Base-by-base conservation (phyloP, 2,888 invertebrate species). In the Nomada hirtipes region DNA sequence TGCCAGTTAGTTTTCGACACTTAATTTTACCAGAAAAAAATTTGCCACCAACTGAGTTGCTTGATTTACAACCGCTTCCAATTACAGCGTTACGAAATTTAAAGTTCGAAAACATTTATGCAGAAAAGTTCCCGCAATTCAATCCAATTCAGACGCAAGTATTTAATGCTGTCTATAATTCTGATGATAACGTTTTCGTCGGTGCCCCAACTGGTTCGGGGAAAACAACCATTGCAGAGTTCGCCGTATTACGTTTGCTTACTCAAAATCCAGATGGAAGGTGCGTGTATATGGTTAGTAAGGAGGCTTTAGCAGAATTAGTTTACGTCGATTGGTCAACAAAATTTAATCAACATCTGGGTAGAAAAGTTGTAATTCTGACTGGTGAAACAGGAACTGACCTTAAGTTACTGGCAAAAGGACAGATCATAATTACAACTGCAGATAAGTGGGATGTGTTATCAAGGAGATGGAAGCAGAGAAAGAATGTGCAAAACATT, bases 371-470 rank as follows among this genome's bases (percentile, higher is more conserved):
- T 73, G 99, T 99, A 0, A 95, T 98, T 68, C 93, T 99, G 74
- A 99, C 99, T 0, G 99, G 99, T 0, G 99, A 99, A 94, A 99
- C 99, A 0, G 98, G 98, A 0, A 98, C 98, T 0, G 99, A 99
- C 94, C 96, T 99, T 89, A 99, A 99, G 92, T 93, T 98, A 0
- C 94, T 99, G 26, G 97, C 97, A 55, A 98, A 98, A 93, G 98
- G 98, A 0, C 98, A 99, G 94, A 96, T 99, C n/a, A 97, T 99
- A 60, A 96, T 99, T 83, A 97, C 98, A 4, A 99, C 99, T 0
- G 99, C 99, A 0, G 99, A 99, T 92, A 98, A 99, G 90, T 99
- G 99, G 99, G 99, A 99, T 93, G 98, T 99, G 4, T 95, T 99
- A 2, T 99, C 99, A 0, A 95, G 99, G 74, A 95, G 99, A 84